These are phyloP conservation scores for Acleris holmiana DNA, from an alignment of 2,888 invertebrate genomes.

Conservation along the genomic window DNA sequence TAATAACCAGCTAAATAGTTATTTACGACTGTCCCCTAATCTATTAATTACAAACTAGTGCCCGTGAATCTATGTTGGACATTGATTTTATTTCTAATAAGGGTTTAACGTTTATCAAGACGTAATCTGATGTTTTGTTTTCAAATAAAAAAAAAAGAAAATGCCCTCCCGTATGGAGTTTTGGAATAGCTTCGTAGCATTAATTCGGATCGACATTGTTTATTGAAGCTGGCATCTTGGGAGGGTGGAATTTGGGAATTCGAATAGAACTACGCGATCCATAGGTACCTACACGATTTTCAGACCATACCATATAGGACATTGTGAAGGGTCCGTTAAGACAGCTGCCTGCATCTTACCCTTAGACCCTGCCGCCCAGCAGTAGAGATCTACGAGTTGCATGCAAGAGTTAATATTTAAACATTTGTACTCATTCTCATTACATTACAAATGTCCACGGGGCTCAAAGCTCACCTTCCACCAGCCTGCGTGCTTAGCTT, in stretches of 20 bases:
- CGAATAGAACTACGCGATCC: not conserved
- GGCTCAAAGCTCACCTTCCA: too few species aligned
- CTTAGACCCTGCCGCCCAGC: too few species aligned
- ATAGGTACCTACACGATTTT: too few species aligned
- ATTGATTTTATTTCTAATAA: constrained; percentile 37
- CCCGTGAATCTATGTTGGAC: constrained; percentile 34
- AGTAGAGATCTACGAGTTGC: too few species aligned
- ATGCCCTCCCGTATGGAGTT: constrained; percentile 23
- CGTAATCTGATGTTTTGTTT: constrained; percentile 25
- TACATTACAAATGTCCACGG: too few species aligned
- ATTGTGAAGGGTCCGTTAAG: too few species aligned
- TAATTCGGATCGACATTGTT: constrained; percentile 15
- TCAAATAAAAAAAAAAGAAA: constrained; percentile 16
- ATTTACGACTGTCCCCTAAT: constrained; percentile 31
- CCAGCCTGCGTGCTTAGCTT: too few species aligned
- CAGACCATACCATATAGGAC: too few species aligned
- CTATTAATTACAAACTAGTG: constrained; percentile 34
- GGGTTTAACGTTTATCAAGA: constrained; percentile 34
- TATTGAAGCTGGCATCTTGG: constrained; percentile 5
- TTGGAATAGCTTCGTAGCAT: constrained; percentile 29
- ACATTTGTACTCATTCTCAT: too few species aligned
- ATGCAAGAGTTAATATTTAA: too few species aligned
- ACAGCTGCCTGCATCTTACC: too few species aligned
- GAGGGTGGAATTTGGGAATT: not conserved
- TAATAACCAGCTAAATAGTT: constrained; percentile 24